Percentiles rank a stretch among this genome's conserved stretches.
phyloP scores from a whole-genome alignment of 1,140 invertebrate species.

The Caenorhabditis tropicalis region DNA sequence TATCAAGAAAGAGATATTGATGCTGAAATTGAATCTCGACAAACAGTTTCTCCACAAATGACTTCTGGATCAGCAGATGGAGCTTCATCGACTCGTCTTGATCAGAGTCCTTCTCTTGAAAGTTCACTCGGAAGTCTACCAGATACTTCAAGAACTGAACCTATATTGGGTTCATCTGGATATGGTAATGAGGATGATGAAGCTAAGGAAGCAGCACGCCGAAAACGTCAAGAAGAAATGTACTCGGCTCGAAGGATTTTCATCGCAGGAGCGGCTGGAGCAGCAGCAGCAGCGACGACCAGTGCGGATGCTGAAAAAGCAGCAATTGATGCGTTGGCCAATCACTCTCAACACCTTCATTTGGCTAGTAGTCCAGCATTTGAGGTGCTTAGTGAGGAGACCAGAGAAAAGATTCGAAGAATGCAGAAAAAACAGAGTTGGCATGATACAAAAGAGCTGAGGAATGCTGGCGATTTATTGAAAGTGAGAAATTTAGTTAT shows the following conservation, averaged over 20 bases:
- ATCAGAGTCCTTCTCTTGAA: conserved; percentile 53
- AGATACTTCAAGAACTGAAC: conserved; percentile 47
- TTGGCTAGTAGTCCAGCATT: conserved; percentile 54
- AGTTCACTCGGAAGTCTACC: conserved; percentile 45
- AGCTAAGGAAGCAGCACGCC: neutral
- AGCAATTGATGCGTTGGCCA: conserved; percentile 55
- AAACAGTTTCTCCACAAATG: conserved; percentile 44
- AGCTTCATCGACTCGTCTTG: conserved; percentile 21
- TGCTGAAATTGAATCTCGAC: conserved; percentile 55
- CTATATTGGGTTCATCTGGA: conserved; percentile 22
- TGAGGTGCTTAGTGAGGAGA: conserved; percentile 59
- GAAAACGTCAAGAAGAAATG: conserved; percentile 55
- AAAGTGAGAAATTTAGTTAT: conserved; percentile 34
- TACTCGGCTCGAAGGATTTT: conserved; percentile 60
- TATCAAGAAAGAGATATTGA: conserved; percentile 56
- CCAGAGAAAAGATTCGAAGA: conserved; percentile 58
- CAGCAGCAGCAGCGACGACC: neutral
- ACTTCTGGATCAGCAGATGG: conserved; percentile 35
- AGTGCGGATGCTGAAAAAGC: conserved; percentile 37
- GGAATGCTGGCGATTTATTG: conserved; percentile 39
- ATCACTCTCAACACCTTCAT: conserved; percentile 59
- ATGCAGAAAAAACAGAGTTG: conserved; percentile 58
- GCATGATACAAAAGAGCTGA: conserved; percentile 46
- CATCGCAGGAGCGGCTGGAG: conserved; percentile 56
- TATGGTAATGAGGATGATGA: neutral